Evolutionary conservation across 2,113 vertebrate species (phyloP).

Genomic region (Tonatia bakeri): DNA sequence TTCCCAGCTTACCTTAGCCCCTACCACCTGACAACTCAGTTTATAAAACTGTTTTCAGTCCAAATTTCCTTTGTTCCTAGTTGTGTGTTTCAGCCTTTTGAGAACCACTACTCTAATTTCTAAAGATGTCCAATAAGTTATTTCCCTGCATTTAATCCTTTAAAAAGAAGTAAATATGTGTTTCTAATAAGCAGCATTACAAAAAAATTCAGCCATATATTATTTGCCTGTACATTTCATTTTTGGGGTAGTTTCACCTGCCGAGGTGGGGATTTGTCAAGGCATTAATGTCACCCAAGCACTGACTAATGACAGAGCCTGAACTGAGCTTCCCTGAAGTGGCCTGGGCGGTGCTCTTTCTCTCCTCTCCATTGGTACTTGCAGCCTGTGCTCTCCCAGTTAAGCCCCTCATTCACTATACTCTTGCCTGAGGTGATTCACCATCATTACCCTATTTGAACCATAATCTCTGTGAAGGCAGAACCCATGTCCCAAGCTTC

Average conservation of each 20-base stretch:
- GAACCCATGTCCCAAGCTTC: background rate
- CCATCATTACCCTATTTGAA: background rate
- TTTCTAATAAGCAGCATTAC: background rate
- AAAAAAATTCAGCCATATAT: background rate
- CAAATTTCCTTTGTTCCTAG: constrained; percentile 5
- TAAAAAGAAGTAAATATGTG: constrained; percentile 6
- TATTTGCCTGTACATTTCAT: background rate
- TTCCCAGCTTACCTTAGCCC: background rate
- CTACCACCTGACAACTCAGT: background rate
- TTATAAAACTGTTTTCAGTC: background rate
- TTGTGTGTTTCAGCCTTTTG: background rate
- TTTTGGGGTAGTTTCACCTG: background rate
- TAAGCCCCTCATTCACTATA: background rate
- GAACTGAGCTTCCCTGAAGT: background rate
- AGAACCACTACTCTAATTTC: background rate
- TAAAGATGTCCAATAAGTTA: constrained; percentile 22
- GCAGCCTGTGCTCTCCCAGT: background rate
- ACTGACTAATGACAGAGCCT: background rate
- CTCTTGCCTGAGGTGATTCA: background rate
- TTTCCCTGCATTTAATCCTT: background rate
- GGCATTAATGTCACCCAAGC: background rate
- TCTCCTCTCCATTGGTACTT: background rate
- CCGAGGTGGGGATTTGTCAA: background rate
- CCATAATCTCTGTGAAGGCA: background rate
- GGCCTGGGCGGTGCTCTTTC: background rate